A percentile compares a stretch with the other conserved stretches of the same genome.
Conservation (phyloP, 2,888 invertebrate species). For the Drosophila borborema region DNA sequence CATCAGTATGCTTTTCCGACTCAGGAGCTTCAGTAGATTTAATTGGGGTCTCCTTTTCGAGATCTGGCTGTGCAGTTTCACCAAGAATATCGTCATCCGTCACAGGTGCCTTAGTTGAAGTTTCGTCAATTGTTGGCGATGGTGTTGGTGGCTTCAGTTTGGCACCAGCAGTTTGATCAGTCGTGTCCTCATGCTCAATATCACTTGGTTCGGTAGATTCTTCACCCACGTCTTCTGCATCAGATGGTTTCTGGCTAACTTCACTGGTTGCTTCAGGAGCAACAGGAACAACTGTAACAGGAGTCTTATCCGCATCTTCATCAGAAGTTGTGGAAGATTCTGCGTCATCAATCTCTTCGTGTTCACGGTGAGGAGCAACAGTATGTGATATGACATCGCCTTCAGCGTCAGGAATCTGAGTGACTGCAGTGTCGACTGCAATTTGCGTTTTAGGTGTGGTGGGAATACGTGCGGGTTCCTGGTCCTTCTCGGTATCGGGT, state of each 20-base stretch:
- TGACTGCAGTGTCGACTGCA: slow-evolving; percentile 38
- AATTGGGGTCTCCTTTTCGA: slow-evolving; percentile 36
- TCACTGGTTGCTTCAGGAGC: slow-evolving; percentile 47
- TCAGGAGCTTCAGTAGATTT: slow-evolving; percentile 45
- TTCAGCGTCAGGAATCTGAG: slow-evolving; percentile 40
- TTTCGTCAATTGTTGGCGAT: slow-evolving; percentile 33
- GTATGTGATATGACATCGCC: slow-evolving; percentile 60
- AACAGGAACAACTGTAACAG: slow-evolving; percentile 52
- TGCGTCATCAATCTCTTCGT: slow-evolving; percentile 37
- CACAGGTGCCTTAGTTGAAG: slow-evolving; percentile 40
- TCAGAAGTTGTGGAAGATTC: slow-evolving; percentile 47
- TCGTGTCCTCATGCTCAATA: slow-evolving; percentile 47
- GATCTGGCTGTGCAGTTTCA: slow-evolving; percentile 43
- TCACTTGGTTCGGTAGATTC: slow-evolving; percentile 58
- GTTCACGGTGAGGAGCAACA: slow-evolving; percentile 44
- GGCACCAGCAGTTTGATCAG: slow-evolving; percentile 39
- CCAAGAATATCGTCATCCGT: slow-evolving; percentile 38
- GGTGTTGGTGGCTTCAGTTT: slow-evolving; percentile 56
- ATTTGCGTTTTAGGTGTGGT: slow-evolving; percentile 36
- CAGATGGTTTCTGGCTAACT: slow-evolving; percentile 44
- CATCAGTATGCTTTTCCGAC: slow-evolving; percentile 25
- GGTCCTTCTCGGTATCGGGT: slow-evolving; percentile 30
- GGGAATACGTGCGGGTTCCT: slow-evolving; percentile 33
- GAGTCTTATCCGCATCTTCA: slow-evolving; percentile 45
- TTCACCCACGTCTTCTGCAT: slow-evolving; percentile 56